These are phyloP conservation scores for Philonicus albiceps DNA, from an alignment of 2,888 invertebrate genomes.

Conservation along the genomic window DNA sequence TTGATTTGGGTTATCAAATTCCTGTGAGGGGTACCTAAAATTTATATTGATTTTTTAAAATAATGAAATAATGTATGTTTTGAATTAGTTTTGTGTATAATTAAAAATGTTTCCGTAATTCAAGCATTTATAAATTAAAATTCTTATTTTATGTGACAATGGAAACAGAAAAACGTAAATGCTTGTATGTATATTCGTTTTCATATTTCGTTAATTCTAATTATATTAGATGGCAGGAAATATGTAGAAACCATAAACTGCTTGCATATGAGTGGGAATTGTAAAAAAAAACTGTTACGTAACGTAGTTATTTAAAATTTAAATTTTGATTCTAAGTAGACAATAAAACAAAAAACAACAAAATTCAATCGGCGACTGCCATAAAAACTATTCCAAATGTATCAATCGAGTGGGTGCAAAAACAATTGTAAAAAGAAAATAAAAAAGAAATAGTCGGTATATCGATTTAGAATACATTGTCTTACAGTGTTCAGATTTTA, in stretches of 20 bases:
- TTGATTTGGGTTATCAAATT: too few relatives aligned
- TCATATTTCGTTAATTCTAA: too few relatives aligned
- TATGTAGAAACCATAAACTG: background rate
- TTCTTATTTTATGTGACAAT: background rate
- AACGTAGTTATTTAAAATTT: background rate
- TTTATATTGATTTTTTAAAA: too few relatives aligned
- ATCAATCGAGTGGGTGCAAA: constrained; percentile 19
- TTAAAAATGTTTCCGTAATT: too few relatives aligned
- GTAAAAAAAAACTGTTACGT: background rate
- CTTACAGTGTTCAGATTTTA: constrained; percentile 17
- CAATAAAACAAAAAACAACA: constrained; percentile 15
- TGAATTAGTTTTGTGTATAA: too few relatives aligned
- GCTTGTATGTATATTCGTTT: background rate
- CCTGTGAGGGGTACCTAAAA: too few relatives aligned
- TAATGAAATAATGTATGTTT: too few relatives aligned
- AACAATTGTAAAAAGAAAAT: background rate
- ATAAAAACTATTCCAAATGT: constrained; percentile 17
- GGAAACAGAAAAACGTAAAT: background rate
- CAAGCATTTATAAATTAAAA: background rate
- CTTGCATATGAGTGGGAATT: background rate
- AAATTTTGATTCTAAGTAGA: background rate
- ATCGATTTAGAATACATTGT: constrained; percentile 21
- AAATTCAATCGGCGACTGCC: background rate
- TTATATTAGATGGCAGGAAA: background rate
- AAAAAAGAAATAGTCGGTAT: background rate